Conservation (phyloP, 2,113 vertebrate species). For the Thunnus thynnus region DNA sequence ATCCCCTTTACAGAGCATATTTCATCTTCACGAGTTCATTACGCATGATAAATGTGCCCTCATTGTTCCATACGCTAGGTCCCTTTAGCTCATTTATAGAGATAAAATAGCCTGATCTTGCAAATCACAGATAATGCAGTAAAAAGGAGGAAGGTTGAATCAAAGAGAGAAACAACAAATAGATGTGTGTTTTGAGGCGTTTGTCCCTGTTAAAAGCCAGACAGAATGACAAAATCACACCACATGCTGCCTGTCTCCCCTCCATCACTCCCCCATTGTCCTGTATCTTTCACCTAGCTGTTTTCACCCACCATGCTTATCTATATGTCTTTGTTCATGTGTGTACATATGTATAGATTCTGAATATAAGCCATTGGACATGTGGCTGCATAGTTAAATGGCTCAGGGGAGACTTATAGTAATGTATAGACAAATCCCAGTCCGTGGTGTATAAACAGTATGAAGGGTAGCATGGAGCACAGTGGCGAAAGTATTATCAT, state of each 20-base stretch:
- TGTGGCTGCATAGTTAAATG: conserved; percentile 40
- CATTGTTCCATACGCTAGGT: conserved; percentile 15
- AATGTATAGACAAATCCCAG: conserved; percentile 25
- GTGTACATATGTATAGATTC: conserved; percentile 14
- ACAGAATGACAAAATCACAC: not conserved
- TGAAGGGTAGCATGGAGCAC: conserved; percentile 2
- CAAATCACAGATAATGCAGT: conserved; percentile 47
- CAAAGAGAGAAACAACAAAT: conserved; percentile 22
- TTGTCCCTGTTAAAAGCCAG: not conserved
- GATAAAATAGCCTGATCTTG: conserved; percentile 46
- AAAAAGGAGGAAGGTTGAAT: conserved; percentile 37
- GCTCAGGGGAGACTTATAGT: conserved; percentile 24
- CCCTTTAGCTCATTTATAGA: conserved; percentile 36
- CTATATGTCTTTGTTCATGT: not conserved
- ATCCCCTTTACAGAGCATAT: conserved; percentile 33
- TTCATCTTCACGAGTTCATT: conserved; percentile 49
- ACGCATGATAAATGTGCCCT: conserved; percentile 43
- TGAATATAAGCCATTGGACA: conserved; percentile 23
- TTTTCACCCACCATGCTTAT: not conserved
- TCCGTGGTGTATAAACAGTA: not conserved
- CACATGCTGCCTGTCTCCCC: not conserved
- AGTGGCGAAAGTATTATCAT: conserved; percentile 51
- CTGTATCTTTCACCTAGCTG: not conserved
- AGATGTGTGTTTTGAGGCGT: not conserved
- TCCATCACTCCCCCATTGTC: not conserved